phyloP scores from a whole-genome alignment of 2,113 vertebrate genomes.

The Seriola dumerili region DNA sequence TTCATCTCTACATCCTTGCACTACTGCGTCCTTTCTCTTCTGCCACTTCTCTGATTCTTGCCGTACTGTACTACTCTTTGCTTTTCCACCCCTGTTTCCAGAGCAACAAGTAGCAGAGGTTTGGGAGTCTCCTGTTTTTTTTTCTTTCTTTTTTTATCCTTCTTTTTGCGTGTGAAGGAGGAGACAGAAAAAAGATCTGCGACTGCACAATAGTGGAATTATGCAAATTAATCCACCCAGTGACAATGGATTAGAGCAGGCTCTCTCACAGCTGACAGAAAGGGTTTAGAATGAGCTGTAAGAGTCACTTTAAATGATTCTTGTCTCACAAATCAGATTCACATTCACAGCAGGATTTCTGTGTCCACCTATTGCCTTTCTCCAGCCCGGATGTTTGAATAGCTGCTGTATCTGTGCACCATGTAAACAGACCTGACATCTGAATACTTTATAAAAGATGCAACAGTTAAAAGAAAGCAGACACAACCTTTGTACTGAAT shows the following conservation, averaged over 20 bases:
- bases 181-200: constrained; percentile 67
- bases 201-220: constrained; percentile 79
- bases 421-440: constrained; percentile 43
- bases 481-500: constrained; percentile 22
- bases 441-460: constrained; percentile 1
- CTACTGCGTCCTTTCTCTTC: constrained; percentile 38
- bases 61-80: constrained; percentile 34
- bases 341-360: constrained; percentile 48
- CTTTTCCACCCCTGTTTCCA: constrained; percentile 63
- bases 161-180: constrained; percentile 47
- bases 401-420: constrained; percentile 20
- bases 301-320: constrained; percentile 74
- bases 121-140: constrained; percentile 16
- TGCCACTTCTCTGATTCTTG: constrained; percentile 25
- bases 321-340: constrained; percentile 72
- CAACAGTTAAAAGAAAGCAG: constrained; percentile 14
- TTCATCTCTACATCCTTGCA: constrained; percentile 51
- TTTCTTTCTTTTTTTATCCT: neutral
- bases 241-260: constrained; percentile 79
- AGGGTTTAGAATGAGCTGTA: constrained; percentile 56
- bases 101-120: constrained; percentile 77
- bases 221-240: constrained; percentile 80
- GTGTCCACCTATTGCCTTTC: constrained; percentile 57
- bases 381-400: constrained; percentile 44
- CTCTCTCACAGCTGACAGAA: constrained; percentile 72